phyloP scores from a whole-genome alignment of 2,113 vertebrate species.

The Odocoileus virginianus region DNA sequence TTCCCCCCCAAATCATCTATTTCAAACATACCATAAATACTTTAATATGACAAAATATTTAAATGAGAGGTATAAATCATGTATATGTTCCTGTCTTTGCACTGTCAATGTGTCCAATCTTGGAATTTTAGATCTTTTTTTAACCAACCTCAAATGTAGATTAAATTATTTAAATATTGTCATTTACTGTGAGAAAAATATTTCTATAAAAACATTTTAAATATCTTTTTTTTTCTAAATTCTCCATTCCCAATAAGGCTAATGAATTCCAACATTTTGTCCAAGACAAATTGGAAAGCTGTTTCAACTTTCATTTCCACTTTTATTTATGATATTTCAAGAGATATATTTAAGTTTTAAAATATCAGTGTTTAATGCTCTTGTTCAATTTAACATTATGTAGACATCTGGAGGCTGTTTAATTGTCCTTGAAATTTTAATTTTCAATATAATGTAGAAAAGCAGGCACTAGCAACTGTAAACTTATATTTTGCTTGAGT shows the following conservation, averaged over 20 bases:
- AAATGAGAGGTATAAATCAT: constrained; percentile 38
- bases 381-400: background rate
- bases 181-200: background rate
- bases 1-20: background rate
- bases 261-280: background rate
- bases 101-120: background rate
- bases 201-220: constrained; percentile 14
- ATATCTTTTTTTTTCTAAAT: background rate
- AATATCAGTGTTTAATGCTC: background rate
- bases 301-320: constrained; percentile 20
- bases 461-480: background rate
- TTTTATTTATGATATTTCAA: background rate
- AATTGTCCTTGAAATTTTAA: background rate
- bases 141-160: background rate
- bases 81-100: background rate
- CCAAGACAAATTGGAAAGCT: background rate
- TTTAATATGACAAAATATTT: constrained; percentile 47
- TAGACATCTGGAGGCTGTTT: background rate
- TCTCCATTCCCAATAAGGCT: background rate
- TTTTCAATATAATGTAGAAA: background rate
- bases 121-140: background rate
- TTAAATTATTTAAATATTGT: constrained; percentile 7
- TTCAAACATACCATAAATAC: constrained; percentile 55
- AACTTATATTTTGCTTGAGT: background rate
- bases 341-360: background rate